A percentile compares a stretch with the other conserved stretches of the same genome.
These are phyloP conservation scores for Aegotheles bennettii DNA, from an alignment of 2,113 vertebrate species.

Conservation along the genomic window DNA sequence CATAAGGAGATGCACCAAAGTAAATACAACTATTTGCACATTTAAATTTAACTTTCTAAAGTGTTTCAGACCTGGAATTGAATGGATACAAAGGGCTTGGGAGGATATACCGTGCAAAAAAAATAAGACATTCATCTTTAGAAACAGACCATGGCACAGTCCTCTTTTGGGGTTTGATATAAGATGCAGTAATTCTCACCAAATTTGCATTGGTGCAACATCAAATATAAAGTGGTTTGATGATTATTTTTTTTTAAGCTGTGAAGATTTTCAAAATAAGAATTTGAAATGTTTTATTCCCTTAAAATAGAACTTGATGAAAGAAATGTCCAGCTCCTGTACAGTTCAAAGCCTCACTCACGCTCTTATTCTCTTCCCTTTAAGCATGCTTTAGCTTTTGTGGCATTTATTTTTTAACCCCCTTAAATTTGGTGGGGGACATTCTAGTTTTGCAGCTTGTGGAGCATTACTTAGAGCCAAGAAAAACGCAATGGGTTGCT, in stretches of 20 bases:
- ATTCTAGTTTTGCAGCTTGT: not conserved
- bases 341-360: not conserved
- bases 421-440: not conserved
- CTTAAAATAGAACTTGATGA: not conserved
- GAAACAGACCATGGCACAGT: not conserved
- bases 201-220: not conserved
- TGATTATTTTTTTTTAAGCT: not conserved
- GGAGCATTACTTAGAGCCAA: not conserved
- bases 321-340: not conserved
- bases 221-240: not conserved
- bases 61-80: not conserved
- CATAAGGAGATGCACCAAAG: not conserved
- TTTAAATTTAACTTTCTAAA: not conserved
- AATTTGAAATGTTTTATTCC: not conserved
- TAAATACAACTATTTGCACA: not conserved
- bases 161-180: not conserved
- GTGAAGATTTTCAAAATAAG: not conserved
- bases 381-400: not conserved
- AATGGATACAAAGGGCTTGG: not conserved
- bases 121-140: not conserved
- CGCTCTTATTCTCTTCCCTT: not conserved
- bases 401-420: not conserved
- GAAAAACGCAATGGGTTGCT: fast-evolving
- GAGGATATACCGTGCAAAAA: not conserved
- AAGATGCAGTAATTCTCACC: not conserved